Conservation (phyloP, 2,888 invertebrate genomes). For the Charanyca ferruginea region DNA sequence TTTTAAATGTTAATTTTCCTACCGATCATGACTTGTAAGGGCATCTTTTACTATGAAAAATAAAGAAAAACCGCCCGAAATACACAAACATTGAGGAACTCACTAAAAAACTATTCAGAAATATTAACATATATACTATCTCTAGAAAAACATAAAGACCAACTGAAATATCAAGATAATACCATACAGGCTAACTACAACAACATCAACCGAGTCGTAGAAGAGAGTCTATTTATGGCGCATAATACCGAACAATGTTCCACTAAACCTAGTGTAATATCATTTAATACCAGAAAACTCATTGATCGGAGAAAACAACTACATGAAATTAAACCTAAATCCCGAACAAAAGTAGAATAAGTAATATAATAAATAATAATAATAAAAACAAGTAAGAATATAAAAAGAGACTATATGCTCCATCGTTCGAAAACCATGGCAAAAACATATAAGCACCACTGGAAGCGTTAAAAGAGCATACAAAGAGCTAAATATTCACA, state of each 20-base stretch:
- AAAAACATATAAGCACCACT: neutral
- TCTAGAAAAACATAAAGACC: neutral
- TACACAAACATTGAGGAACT: neutral
- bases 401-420: too few species aligned
- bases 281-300: neutral
- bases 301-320: neutral
- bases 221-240: neutral
- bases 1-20: neutral
- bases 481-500: too few species aligned
- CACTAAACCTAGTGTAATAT: neutral
- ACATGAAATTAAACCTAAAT: too few species aligned
- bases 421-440: neutral
- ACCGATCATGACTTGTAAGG: neutral
- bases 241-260: neutral
- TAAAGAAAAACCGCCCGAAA: neutral
- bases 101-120: neutral
- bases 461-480: neutral
- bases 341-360: neutral
- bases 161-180: neutral
- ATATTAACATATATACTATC: neutral
- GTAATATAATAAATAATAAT: too few species aligned
- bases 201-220: neutral
- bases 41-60: neutral
- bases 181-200: neutral
- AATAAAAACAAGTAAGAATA: constrained; percentile 1